Evolutionary conservation across 2,113 vertebrate genomes (phyloP), one percentile per base, ranked within the genome.

Genomic region (Clarias gariepinus): DNA sequence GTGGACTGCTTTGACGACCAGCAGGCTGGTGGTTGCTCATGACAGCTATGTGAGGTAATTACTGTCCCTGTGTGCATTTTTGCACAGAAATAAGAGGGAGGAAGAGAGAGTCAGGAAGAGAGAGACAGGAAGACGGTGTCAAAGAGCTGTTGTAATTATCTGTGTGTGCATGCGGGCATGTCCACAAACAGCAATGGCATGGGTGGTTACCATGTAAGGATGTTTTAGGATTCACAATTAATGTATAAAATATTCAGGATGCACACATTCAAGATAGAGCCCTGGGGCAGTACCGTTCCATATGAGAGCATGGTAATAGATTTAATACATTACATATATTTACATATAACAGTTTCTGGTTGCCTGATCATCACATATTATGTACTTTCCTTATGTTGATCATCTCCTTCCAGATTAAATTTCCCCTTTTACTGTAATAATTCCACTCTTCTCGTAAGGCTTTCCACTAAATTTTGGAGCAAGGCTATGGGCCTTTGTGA

Each of bases 1-100:
- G 36, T 19, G 58, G 80, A 74, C 76, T 86, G 85, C 71, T 85
- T 87, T 87, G 88, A 89, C 88, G 66, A 89, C 85, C 25, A 78
- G 74, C 63, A 83, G 18, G 15, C 58, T 76, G 82, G 63, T 79
- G 30, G 76, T 84, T 66, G 53, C 69, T 85, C 60, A 82, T 64
- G 64, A 87, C 79, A 82, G 73, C 52, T 60, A 82, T 82, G 41
- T 85, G 86, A 79, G 81, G 63, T 82, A 87, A 82, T 87, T 83
- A 85, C 73, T 30, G 33, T 52, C 58, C 23, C n/a, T 53, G 55
- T 47, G 52, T 57, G 15, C 33, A 18, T 21, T 15, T 53, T 13
- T 81, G n/a, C n/a, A 79, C 74, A 58, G 15, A 83, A 21, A 73
- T 25, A 84, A 83, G 12, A 63, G 58, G 53, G 41, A 28, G 2